Conservation (phyloP, 2,113 vertebrate genomes). For the Saccopteryx leptura region DNA sequence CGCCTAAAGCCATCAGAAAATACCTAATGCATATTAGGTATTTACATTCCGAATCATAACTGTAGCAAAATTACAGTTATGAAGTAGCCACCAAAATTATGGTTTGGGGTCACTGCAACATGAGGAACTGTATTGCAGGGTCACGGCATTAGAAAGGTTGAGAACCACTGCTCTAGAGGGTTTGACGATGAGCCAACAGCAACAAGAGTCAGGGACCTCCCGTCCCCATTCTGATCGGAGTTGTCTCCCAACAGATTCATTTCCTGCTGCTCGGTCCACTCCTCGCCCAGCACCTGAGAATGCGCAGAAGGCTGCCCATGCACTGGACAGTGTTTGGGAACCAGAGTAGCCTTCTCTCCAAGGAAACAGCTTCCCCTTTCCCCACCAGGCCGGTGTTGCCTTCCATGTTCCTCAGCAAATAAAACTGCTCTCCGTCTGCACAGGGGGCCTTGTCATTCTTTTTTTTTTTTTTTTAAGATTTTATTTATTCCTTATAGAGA, state of each 20-base stretch:
- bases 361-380: not conserved
- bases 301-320: not conserved
- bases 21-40: too few relatives aligned
- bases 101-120: too few relatives aligned
- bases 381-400: not conserved
- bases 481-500: too few relatives aligned
- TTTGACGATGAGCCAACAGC: not conserved
- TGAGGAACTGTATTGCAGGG: too few relatives aligned
- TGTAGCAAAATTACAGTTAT: too few relatives aligned
- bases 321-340: not conserved
- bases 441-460: not conserved
- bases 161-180: not conserved
- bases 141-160: too few relatives aligned
- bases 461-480: too few relatives aligned
- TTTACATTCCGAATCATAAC: too few relatives aligned
- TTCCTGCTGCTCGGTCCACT: not conserved
- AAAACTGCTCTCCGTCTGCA: slow-evolving; percentile 68
- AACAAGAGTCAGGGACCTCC: not conserved
- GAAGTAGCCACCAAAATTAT: too few relatives aligned
- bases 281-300: not conserved
- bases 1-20: too few relatives aligned
- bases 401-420: slow-evolving; percentile 4
- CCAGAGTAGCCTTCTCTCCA: not conserved
- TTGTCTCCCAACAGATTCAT: slow-evolving; percentile 55
- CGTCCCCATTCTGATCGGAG: not conserved